Evolutionary conservation across 1,140 invertebrate genomes (phyloP).

Genomic region (Calephelis virginiensis): DNA sequence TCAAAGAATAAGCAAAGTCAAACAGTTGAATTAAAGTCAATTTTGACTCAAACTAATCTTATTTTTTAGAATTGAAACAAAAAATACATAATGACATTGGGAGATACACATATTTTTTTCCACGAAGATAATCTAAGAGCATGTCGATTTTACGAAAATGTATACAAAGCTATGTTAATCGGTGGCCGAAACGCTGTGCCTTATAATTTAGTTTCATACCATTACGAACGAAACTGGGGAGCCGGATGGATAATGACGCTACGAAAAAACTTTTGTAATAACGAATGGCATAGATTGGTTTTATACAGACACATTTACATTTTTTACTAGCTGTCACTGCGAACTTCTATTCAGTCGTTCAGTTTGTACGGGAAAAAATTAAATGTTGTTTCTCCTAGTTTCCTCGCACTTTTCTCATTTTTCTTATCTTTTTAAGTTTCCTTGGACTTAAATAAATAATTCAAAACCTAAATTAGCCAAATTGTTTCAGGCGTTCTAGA

Average conservation of each 20-base stretch:
- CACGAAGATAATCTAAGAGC: slow-evolving; percentile 19
- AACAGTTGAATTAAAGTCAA: not conserved
- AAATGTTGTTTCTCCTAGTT: no score
- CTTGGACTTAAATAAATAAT: no score
- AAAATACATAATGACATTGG: slow-evolving; percentile 14
- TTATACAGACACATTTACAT: slow-evolving; percentile 25
- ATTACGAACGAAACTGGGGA: slow-evolving; percentile 55
- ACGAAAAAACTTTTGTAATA: slow-evolving; percentile 59
- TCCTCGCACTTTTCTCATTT: no score
- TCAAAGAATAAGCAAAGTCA: not conserved
- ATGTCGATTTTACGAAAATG: slow-evolving; percentile 22
- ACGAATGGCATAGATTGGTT: slow-evolving; percentile 48
- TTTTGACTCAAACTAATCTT: not conserved
- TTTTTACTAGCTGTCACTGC: not conserved
- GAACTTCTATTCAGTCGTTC: no score
- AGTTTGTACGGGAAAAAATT: no score
- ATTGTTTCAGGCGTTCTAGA: no score
- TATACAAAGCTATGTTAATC: slow-evolving; percentile 59
- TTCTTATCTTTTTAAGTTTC: no score
- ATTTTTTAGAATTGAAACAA: slow-evolving; percentile 5
- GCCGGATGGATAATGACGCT: slow-evolving; percentile 54
- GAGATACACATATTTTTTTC: slow-evolving; percentile 10
- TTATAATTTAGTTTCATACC: slow-evolving; percentile 69
- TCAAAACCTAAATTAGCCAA: no score
- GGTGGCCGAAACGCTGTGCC: slow-evolving; percentile 48